A percentile compares a stretch with the other conserved stretches of the same genome.
phyloP scores from a whole-genome alignment of 2,113 vertebrate species.

The Lucifuga dentata region DNA sequence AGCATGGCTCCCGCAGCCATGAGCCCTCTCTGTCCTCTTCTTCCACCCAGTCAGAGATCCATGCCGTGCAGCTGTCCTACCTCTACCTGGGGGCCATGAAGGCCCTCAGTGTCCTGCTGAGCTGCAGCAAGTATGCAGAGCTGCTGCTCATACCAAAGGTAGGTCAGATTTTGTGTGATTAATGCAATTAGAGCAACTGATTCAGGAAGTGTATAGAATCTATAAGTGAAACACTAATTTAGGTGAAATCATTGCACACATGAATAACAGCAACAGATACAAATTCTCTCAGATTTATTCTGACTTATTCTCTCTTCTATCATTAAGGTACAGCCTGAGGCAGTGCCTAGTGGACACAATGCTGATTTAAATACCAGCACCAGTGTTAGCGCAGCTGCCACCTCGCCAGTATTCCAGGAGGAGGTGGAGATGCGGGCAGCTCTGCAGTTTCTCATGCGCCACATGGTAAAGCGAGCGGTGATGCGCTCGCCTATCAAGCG shows the following conservation, averaged over 20 bases:
- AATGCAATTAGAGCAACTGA: too few species aligned
- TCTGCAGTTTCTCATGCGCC: slow-evolving; percentile 96
- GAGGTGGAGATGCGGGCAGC: slow-evolving; percentile 94
- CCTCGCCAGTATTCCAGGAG: slow-evolving; percentile 88
- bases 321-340: slow-evolving; percentile 85
- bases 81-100: slow-evolving; percentile 98
- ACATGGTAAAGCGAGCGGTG: slow-evolving; percentile 97
- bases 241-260: too few species aligned
- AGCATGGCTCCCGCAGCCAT: slow-evolving; percentile 83
- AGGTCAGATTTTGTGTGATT: background rate
- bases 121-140: slow-evolving; percentile 97
- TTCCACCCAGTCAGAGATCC: slow-evolving; percentile 90
- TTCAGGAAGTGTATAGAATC: too few species aligned
- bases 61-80: slow-evolving; percentile 95
- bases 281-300: background rate
- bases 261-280: background rate
- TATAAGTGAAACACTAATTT: too few species aligned
- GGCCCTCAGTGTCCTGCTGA: slow-evolving; percentile 92
- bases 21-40: slow-evolving; percentile 71
- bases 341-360: slow-evolving; percentile 88
- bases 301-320: background rate
- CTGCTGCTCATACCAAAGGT: slow-evolving; percentile 93
- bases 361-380: slow-evolving; percentile 83
- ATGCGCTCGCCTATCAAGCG: slow-evolving; percentile 97
- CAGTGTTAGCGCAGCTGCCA: slow-evolving; percentile 64